A percentile compares a stretch with the other conserved stretches of the same genome.
These are phyloP conservation scores for Arge pagana DNA, from an alignment of 2,888 invertebrate species.

Conservation along the genomic window DNA sequence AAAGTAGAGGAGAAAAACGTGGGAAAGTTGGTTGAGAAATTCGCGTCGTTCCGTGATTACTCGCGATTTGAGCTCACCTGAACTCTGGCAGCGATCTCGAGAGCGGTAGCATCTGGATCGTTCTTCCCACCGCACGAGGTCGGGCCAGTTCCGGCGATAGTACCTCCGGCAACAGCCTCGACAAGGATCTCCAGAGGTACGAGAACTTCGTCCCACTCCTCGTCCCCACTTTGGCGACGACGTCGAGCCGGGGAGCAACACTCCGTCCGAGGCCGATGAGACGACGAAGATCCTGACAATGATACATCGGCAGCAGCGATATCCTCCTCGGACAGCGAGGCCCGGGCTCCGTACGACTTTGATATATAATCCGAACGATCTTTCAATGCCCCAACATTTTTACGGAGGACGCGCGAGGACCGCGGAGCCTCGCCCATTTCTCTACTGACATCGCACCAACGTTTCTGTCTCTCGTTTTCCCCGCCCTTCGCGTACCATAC, in stretches of 20 bases:
- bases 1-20: too few relatives aligned
- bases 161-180: constrained; percentile 25
- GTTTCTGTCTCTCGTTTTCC: neutral
- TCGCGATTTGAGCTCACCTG: constrained; percentile 34
- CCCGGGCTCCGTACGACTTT: constrained; percentile 32
- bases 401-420: constrained; percentile 36
- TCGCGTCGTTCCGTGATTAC: neutral
- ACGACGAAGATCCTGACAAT: too few relatives aligned
- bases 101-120: constrained; percentile 23
- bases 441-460: constrained; percentile 35
- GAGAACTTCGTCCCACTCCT: constrained; percentile 32
- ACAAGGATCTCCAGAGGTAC: constrained; percentile 33
- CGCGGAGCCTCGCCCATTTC: constrained; percentile 40
- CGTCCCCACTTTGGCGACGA: constrained; percentile 2
- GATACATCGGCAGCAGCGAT: neutral
- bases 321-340: constrained; percentile 11
- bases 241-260: too few relatives aligned
- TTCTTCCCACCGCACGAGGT: constrained; percentile 23
- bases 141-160: constrained; percentile 20
- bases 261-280: too few relatives aligned
- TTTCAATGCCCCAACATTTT: constrained; percentile 29
- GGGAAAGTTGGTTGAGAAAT: neutral
- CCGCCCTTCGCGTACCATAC: neutral
- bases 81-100: constrained; percentile 36
- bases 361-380: constrained; percentile 28